Evolutionary conservation across 92 coral and sea anemone species (phyloP), one percentile per base, ranked within the genome.

Genomic region (Palythoa grandis): DNA sequence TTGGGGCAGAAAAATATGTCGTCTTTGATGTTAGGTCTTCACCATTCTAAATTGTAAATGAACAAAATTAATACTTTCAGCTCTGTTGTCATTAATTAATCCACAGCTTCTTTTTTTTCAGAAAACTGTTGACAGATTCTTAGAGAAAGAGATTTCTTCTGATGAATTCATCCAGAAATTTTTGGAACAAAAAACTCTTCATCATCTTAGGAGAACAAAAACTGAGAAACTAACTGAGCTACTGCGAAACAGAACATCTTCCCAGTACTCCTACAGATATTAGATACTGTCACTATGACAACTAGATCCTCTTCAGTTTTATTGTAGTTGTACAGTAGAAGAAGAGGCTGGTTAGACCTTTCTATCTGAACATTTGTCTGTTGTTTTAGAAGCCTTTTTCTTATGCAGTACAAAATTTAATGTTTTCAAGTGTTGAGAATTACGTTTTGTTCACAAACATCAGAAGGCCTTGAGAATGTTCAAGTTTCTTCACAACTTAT

Each of bases 101-200:
- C 7, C 22, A 19, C 22, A 23, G 37, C 37, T 70, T 48, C 1
- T 86, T 52, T 54, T 17, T 61, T 93, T 85, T 35, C 79, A 96
- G 99, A 94, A 95, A 93, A 95, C 91, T 83, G 99, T 94, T 22
- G 99, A 96, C 86, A 89, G 69, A 61, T 96, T 92, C 74, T 68
- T 96, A 84, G 99, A 96, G 22, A 93, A 96, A 39, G 94, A 95
- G 76, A 78, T 96, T 79, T 70, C 94, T 20, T 93, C 91, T 25
- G 99, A 96, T 60, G 94, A 91, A 52, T 96, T 96, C 88, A 91
- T 96, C 16, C 98, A 89, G 40, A 89, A 92, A 67, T 95, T 95
- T 86, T 90, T 86, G 19, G 82, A 87, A 67, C 95, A 96, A 76
- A 93, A 95, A 78, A 87, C 98, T 58, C 79, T 92, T 35, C 94